Percentiles rank a stretch among this genome's conserved stretches.
phyloP scores from a whole-genome alignment of 2,888 invertebrate genomes.

The Heteromyza rotundicornis region DNA sequence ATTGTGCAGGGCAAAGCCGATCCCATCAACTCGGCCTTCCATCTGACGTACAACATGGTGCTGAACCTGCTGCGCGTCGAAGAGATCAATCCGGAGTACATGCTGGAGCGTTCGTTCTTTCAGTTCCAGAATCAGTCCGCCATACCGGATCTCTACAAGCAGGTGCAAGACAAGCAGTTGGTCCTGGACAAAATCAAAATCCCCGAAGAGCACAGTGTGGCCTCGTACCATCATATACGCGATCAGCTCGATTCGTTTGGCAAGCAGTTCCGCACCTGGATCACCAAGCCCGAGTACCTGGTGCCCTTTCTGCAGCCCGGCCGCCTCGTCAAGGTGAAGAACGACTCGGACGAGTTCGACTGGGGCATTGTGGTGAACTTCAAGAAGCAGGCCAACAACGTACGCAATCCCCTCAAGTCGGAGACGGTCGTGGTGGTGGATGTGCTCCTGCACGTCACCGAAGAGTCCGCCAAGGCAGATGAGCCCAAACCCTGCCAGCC shows the following conservation, averaged over 20 bases:
- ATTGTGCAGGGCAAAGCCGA: conserved; percentile 92
- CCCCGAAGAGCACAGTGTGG: conserved; percentile 76
- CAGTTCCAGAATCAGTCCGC: conserved; percentile 98
- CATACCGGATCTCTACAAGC: conserved; percentile 87
- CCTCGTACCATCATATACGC: conserved; percentile 84
- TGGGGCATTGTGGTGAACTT: conserved; percentile 98
- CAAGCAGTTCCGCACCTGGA: conserved; percentile 76
- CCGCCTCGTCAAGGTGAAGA: conserved; percentile 88
- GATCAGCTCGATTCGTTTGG: conserved; percentile 79
- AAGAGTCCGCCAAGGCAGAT: conserved; percentile 67
- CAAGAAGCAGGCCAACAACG: conserved; percentile 70
- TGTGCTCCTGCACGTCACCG: conserved; percentile 80
- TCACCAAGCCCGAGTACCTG: conserved; percentile 86
- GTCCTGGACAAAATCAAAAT: conserved; percentile 72
- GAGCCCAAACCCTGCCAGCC: conserved; percentile 74
- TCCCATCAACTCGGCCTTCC: conserved; percentile 98
- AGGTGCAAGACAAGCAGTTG: conserved; percentile 69
- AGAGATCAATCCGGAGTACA: conserved; percentile 99
- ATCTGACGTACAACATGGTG: conserved; percentile 99
- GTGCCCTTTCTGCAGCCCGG: conserved; percentile 96
- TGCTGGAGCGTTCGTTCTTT: conserved; percentile 97
- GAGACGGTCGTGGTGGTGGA: conserved; percentile 73
- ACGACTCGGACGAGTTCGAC: conserved; percentile 85
- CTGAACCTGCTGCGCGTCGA: conserved; percentile 94
- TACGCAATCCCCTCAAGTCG: conserved; percentile 64